These are phyloP conservation scores for Troides aeacus DNA, from an alignment of 2,888 invertebrate genomes.

Conservation along the genomic window DNA sequence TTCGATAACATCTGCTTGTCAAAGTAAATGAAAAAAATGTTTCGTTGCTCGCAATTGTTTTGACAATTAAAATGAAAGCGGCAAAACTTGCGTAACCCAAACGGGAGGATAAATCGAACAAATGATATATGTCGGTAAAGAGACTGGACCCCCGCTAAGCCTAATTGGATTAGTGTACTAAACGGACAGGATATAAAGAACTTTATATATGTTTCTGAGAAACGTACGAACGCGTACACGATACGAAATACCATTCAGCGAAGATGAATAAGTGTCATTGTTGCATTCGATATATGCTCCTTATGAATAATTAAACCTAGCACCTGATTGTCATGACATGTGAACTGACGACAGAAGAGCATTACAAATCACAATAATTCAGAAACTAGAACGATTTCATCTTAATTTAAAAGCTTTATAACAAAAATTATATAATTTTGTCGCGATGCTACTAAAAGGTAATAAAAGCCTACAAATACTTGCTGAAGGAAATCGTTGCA, in stretches of 20 bases:
- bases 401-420: too few species aligned
- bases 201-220: slow-evolving; percentile 31
- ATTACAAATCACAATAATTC: too few species aligned
- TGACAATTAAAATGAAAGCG: slow-evolving; percentile 30
- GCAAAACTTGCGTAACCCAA: slow-evolving; percentile 24
- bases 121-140: slow-evolving; percentile 28
- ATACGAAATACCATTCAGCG: slow-evolving; percentile 14
- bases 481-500: too few species aligned
- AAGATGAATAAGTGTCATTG: slow-evolving; percentile 10
- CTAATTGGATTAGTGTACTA: slow-evolving; percentile 31
- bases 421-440: too few species aligned
- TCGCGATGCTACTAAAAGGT: too few species aligned
- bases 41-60: slow-evolving; percentile 21
- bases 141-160: slow-evolving; percentile 28
- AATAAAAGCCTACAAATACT: too few species aligned
- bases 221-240: slow-evolving; percentile 22
- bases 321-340: background rate
- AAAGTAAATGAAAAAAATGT: slow-evolving; percentile 24
- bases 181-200: slow-evolving; percentile 29
- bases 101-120: slow-evolving; percentile 23
- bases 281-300: background rate
- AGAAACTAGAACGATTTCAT: too few species aligned
- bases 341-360: background rate
- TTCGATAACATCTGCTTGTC: slow-evolving; percentile 28
- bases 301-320: background rate